phyloP scores from a whole-genome alignment of 2,113 vertebrate species.

The Callopanchax toddi region DNA sequence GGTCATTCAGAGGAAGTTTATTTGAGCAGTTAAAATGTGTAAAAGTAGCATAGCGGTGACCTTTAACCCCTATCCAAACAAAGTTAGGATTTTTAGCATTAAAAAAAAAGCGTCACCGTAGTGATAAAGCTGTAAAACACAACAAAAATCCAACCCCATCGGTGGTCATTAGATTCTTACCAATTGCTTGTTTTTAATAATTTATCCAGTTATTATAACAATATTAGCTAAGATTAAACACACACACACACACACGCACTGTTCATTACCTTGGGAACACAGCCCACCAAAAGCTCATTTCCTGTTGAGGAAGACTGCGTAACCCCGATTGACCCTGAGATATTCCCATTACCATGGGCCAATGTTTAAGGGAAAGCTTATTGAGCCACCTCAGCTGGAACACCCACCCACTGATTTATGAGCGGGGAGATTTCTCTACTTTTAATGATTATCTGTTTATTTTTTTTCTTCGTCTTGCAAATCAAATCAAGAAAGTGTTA shows the following conservation, averaged over 20 bases:
- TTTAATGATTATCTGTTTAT: conserved; percentile 77
- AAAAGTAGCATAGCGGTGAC: conserved; percentile 22
- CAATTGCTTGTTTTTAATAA: conserved; percentile 86
- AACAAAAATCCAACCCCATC: conserved; percentile 42
- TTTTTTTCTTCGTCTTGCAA: conserved; percentile 39
- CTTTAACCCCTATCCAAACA: conserved; percentile 26
- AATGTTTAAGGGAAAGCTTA: conserved; percentile 79
- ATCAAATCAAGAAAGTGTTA: conserved; percentile 70
- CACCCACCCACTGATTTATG: conserved; percentile 74
- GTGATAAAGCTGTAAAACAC: conserved; percentile 36
- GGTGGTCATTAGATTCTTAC: conserved; percentile 73
- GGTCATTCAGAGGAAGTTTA: conserved; percentile 13
- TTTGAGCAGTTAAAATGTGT: conserved; percentile 16
- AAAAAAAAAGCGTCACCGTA: background rate
- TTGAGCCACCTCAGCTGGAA: conserved; percentile 77
- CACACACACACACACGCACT: conserved; percentile 78
- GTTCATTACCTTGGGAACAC: conserved; percentile 85
- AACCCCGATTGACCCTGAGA: conserved; percentile 82
- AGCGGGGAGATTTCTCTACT: conserved; percentile 55
- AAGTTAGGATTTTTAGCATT: background rate
- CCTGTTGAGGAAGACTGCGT: conserved; percentile 81
- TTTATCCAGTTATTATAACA: conserved; percentile 85
- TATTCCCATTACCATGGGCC: conserved; percentile 82
- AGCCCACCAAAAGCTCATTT: conserved; percentile 84
- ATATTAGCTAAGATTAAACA: conserved; percentile 86